Evolutionary conservation across 2,797 vertebrate genomes (phyloP), one percentile per base, ranked within the genome.

Genomic region (Coranthus polyacanthus): DNA sequence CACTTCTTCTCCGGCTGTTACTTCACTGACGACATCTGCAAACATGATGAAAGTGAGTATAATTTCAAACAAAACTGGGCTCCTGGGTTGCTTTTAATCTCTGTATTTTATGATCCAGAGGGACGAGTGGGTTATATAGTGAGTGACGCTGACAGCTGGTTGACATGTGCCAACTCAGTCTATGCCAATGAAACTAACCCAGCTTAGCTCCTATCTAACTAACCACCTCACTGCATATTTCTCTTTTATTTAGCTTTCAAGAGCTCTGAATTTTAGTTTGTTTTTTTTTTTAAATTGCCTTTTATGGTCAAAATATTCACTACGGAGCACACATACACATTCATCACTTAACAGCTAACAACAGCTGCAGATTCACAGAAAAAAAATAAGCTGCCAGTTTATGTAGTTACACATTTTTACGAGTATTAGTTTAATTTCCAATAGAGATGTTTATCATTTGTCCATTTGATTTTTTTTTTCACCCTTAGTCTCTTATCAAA

Each of bases 301-400:
- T 90, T 84, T 89, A 88, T 84, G 84, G 88, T 73, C 74, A 92
- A 88, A 84, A 1, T 68, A 80, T 87, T 85, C 65, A 36, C 26
- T 15, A 26, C 17, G 20, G 45, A 47, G 13, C 68, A 29, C 15
- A 1, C 20, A 16, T 34, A 3, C 15, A 20, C 17, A n/a, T 42
- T 6, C 15, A 3, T 60, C 56, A 47, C 24, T 17, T 32, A 45
- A 41, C 2, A 24, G 22, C 15, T 12, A 0, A 10, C n/a, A 34
- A 12, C 13, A 16, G 3, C 18, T 13, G 47, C 24, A 18, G 26
- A 47, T 57, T 13, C 13, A 32, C 13, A 4, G 7, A 1, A 32
- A 9, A 36, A 16, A 9, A 18, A 12, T 41, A 44, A 56, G 13
- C 39, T 39, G 16, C 7, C 9, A 32, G 29, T 55, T 38, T 13